phyloP scores from a whole-genome alignment of 2,888 invertebrate genomes.

The Agriopis leucophaearia region DNA sequence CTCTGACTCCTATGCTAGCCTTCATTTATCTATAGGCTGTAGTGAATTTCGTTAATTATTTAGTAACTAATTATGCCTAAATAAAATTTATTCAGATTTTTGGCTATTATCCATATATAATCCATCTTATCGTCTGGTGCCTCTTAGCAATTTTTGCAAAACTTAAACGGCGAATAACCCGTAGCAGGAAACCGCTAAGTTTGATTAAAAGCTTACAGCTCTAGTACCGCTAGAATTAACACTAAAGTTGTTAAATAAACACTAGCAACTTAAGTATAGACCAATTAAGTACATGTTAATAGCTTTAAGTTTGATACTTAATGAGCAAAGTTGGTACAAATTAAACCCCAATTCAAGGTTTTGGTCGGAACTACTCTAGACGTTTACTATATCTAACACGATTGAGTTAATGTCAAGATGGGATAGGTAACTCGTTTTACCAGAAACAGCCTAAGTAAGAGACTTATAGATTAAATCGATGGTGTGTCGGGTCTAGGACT shows the following conservation, averaged over 20 bases:
- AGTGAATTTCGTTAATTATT: too few relatives aligned
- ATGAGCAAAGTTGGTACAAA: constrained; percentile 49
- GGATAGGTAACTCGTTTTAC: constrained; percentile 1
- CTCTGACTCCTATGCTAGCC: too few relatives aligned
- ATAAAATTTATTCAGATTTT: too few relatives aligned
- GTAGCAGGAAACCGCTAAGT: constrained; percentile 2
- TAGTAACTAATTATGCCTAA: too few relatives aligned
- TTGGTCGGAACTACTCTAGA: constrained; percentile 25
- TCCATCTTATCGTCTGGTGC: neutral
- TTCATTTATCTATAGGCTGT: too few relatives aligned
- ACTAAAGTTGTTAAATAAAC: constrained; percentile 40
- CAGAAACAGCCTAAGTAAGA: neutral
- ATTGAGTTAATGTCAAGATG: neutral
- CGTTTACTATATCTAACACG: constrained; percentile 8
- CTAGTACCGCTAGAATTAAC: constrained; percentile 21
- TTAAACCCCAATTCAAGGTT: constrained; percentile 40
- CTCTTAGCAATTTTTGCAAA: neutral
- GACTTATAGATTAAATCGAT: neutral
- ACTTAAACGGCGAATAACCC: neutral
- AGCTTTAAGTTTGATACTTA: constrained; percentile 46
- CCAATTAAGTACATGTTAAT: constrained; percentile 50
- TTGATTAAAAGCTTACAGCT: constrained; percentile 12
- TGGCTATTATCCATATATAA: neutral
- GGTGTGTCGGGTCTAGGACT: neutral
- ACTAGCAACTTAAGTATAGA: constrained; percentile 42